Base-by-base conservation (phyloP, 2,113 vertebrate species). In the Syrmaticus mikado region DNA sequence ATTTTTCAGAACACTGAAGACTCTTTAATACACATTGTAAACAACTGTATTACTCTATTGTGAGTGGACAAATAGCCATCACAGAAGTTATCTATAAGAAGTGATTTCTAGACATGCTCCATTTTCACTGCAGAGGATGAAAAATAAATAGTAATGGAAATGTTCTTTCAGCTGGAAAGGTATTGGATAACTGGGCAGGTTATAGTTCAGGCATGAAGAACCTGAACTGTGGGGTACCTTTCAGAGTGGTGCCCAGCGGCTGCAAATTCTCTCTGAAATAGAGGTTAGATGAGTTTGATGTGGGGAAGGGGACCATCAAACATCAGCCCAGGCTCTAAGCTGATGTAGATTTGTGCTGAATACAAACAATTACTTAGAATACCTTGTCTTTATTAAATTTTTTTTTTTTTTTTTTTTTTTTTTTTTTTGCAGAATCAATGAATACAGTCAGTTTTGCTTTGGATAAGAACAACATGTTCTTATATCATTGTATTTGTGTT, bases 241-340 rank as follows among this genome's bases (percentile, higher is more conserved):
- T 16, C 14, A 6, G 52, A 48, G 13, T 6, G 75, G 4, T 72
- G 88, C 46, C 24, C 2, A 3, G 10, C 13, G 43, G 4, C 41
- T 57, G 19, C 66, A 72, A 52, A n/a, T 41, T 84, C 48, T 8
- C 10, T 36, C 73, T 75, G 61, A 64, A 84, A 84, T 58, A 4
- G 38, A 46, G 27, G 24, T 41, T 0, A 1, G 32, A 24, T 38
- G 43, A 73, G 21, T 82, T 55, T 27, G 19, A 2, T 4, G 17
- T 24, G 24, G 41, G 27, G 8, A 41, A 66, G 13, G 3, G 30
- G 24, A 8, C 40, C 40, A 66, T 41, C 60, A 57, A 61, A 43
- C 10, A 64, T 34, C 43, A 30, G 20, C 6, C 3, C 0, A 0
- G 11, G 60, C 8, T 7, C 5, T 6, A 4, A 22, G 34, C 24